Conservation (phyloP, 2,113 vertebrate genomes). For the Halichoeres trimaculatus region DNA sequence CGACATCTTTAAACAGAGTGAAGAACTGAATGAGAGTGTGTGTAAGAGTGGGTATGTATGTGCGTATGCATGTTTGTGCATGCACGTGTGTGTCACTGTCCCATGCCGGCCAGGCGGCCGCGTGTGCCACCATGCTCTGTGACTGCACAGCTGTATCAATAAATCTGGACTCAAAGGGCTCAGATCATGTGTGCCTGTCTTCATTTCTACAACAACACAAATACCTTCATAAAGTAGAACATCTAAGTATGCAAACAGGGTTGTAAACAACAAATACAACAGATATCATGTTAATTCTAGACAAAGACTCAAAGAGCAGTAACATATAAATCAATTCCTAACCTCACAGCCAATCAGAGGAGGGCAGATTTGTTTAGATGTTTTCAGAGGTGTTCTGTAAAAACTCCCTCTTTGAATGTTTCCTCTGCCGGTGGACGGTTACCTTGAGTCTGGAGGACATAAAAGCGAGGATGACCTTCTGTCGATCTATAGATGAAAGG, state of each 20-base stretch:
- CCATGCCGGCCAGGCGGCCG: constrained; percentile 69
- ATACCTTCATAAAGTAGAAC: too few species aligned
- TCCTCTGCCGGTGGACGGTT: neutral
- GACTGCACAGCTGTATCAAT: constrained; percentile 85
- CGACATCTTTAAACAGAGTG: constrained; percentile 16
- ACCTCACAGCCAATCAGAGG: neutral
- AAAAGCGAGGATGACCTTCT: neutral
- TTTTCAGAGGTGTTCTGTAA: neutral
- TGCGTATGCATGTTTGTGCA: constrained; percentile 28
- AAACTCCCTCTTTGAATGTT: neutral
- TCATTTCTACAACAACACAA: constrained; percentile 52
- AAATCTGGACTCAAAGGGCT: constrained; percentile 87
- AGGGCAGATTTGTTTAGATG: neutral
- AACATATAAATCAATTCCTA: neutral
- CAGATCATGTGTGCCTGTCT: constrained; percentile 81
- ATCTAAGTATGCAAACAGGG: neutral
- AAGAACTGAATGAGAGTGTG: constrained; percentile 2
- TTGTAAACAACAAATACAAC: too few species aligned
- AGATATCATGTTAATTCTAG: too few species aligned
- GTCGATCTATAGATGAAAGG: neutral
- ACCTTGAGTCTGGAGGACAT: neutral
- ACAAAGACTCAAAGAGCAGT: neutral
- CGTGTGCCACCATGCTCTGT: constrained; percentile 80
- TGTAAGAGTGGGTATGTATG: constrained; percentile 14
- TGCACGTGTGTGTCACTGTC: constrained; percentile 64